Evolutionary conservation across 2,113 vertebrate genomes (phyloP).

Genomic region (Panthera tigris): DNA sequence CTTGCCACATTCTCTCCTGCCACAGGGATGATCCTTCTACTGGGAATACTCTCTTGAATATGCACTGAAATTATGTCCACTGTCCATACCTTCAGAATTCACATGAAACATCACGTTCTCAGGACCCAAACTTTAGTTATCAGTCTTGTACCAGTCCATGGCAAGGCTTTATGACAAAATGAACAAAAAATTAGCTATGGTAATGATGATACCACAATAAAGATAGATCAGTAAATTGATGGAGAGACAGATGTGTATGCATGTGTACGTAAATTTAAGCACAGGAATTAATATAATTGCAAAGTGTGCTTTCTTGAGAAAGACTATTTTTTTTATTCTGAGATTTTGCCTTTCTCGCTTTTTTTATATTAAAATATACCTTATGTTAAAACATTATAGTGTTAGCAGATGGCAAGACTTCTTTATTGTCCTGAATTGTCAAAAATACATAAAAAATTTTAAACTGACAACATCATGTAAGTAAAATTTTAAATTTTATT

Average conservation of each 20-base stretch:
- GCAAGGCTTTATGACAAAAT: neutral
- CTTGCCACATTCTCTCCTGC: neutral
- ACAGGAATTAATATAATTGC: neutral
- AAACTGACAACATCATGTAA: neutral
- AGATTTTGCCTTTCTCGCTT: neutral
- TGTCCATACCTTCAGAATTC: neutral
- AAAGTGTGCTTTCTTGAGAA: neutral
- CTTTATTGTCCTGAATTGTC: neutral
- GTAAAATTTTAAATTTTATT: neutral
- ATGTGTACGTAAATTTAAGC: neutral
- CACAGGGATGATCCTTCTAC: neutral
- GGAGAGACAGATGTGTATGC: neutral
- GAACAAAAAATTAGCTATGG: neutral
- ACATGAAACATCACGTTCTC: neutral
- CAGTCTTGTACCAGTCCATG: neutral
- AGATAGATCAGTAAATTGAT: neutral
- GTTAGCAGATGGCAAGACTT: neutral
- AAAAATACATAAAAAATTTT: neutral
- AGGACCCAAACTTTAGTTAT: neutral
- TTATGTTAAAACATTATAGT: neutral
- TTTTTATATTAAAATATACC: neutral
- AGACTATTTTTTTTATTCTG: neutral
- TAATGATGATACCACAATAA: neutral
- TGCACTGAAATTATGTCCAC: neutral
- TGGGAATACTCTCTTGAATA: neutral